Conservation (phyloP, 2,888 invertebrate species). For the Papilio gigon region DNA sequence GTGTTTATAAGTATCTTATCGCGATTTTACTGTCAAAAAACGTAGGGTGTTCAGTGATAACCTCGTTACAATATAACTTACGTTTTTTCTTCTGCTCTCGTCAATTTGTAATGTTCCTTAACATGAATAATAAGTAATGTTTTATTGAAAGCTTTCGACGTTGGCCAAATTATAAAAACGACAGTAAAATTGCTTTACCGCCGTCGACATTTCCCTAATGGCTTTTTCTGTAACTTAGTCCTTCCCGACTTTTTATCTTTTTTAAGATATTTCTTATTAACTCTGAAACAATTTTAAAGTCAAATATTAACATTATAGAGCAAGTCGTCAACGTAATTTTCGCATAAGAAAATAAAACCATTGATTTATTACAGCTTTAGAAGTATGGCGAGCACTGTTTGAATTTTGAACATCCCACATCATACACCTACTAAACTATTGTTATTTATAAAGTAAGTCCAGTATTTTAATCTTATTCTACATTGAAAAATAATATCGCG, state of each 20-base stretch:
- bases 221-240: constrained; percentile 28
- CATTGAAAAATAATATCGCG: too few species aligned
- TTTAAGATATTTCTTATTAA: constrained; percentile 14
- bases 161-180: constrained; percentile 29
- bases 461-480: too few species aligned
- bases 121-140: constrained; percentile 29
- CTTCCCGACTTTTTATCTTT: constrained; percentile 24
- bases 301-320: neutral
- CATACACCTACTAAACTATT: too few species aligned
- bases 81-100: neutral
- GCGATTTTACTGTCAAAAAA: too few species aligned
- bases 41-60: too few species aligned
- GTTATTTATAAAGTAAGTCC: too few species aligned
- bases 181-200: constrained; percentile 28
- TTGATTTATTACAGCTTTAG: too few species aligned
- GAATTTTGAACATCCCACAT: too few species aligned
- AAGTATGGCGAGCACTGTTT: too few species aligned
- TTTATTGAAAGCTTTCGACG: constrained; percentile 30
- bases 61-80: neutral
- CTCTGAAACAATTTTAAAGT: constrained; percentile 1
- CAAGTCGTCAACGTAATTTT: neutral
- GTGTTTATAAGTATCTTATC: too few species aligned
- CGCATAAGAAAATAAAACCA: too few species aligned
- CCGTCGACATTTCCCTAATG: constrained; percentile 35
- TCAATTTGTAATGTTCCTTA: constrained; percentile 6